Base-by-base conservation (phyloP, 2,888 invertebrate species). In the Rambutsinella grinnellia region DNA sequence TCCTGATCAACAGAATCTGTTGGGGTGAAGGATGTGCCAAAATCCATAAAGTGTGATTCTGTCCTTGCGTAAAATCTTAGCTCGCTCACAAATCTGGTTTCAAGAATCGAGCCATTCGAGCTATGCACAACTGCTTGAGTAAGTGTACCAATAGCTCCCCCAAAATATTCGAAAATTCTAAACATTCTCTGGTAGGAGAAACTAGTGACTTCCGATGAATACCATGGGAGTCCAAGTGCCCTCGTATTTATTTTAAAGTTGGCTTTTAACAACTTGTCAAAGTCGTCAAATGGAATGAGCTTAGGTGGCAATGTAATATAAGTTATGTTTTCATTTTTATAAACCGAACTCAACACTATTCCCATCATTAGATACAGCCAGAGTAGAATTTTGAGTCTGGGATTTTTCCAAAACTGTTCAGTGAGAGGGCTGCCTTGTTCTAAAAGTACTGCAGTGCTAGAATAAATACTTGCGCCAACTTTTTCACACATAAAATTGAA, bases 311-410 rank as follows among this genome's bases (percentile, higher is more conserved):
- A 17, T 5, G 49, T 49, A 10, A 49, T 5, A 17, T 49, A 5
- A n/a, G 19, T 19, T 5, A 49, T 49, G n/a, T 49, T 49, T n/a
- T 49, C 49, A 19, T 49, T 49, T 49, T 49, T 49, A 49, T 49
- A 49, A 19, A 17, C 49, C 8, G 49, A 5, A 17, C 49, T 49
- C n/a, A 49, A 19, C 6, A 49, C 19, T 19, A 15, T 17, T 5
- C n/a, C 49, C 49, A 19, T 17, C 6, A 49, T 8, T 5, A 49
- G 15, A 49, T 49, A 49, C 5, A 49, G 6, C 5, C 15, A 49
- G 3, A n/a, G 8, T 17, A 49, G 10, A 15, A 17, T 17, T 19
- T 49, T 5, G n/a, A 49, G 8, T 36, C 36, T 36, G 3, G 6
- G 5, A 49, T 17, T 49, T 17, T 49, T 49, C 49, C 49, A 17